Evolutionary conservation across 1,140 invertebrate species (phyloP), one percentile per base, ranked within the genome.

Genomic region (Acromyrmex heyeri): DNA sequence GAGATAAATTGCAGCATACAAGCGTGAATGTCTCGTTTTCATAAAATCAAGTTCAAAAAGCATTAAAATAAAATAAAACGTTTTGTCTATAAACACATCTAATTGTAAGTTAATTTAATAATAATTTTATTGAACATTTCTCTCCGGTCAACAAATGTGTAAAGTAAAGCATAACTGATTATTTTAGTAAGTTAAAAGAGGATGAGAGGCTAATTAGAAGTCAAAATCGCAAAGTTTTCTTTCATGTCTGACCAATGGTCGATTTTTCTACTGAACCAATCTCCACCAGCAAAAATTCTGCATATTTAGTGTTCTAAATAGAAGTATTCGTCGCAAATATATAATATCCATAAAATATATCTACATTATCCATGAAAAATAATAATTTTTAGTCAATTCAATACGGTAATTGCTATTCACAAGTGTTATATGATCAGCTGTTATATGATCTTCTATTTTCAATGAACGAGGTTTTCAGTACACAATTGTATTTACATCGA

Each of bases 401-500:
- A 57, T 16, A 4, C 14, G 1, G 10, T 44, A 59, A 73, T 70
- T 21, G 24, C 21, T 34, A 27, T 48, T 61, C 24, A 73, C 24
- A 30, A 59, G 34, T 30, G 38, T 21, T 21, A 21, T 21, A 21
- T 21, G 21, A 21, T 21, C 21, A 21, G 21, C 18, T 59, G 18
- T 48, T 59, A 55, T 27, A 38, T 14, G 38, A 61, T 30, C 62
- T 55, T 83, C 18, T 12, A 62, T 83, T 83, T 75, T 50, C 38
- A 1, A 0, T 24, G 44, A 61, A 24, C 27, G 34, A 7, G 67
- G 57, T 14, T 83, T 61, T 65, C 57, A 44, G 77, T 48, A 55
- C 27, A 27, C 18, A 34, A 64, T 85, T 67, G 73, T 65, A 14
- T 73, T 76, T 75, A 50, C 44, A 50, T 75, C 57, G 38, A 83